These are phyloP conservation scores for Paedocypris sp. DNA, from an alignment of 2,113 vertebrate genomes.

Conservation along the genomic window DNA sequence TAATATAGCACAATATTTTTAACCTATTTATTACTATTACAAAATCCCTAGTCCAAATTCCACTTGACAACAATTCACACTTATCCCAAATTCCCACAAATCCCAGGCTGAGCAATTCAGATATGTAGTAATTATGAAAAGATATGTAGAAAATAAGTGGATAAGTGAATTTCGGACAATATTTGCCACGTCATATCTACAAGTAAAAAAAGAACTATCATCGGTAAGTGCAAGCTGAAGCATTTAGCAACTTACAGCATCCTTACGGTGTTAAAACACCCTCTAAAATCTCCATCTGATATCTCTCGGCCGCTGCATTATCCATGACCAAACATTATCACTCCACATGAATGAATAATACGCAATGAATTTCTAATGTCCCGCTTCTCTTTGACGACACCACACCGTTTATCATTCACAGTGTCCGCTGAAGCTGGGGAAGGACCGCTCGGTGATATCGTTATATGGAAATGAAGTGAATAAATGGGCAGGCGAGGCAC, in stretches of 20 bases:
- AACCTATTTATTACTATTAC: too few species aligned
- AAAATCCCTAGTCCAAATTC: too few species aligned
- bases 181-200: too few species aligned
- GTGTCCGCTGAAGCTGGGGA: slow-evolving; percentile 25
- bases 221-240: too few species aligned
- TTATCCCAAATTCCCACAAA: too few species aligned
- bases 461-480: background rate
- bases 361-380: slow-evolving; percentile 45
- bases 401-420: slow-evolving; percentile 35
- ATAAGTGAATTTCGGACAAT: too few species aligned
- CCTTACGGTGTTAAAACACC: slow-evolving; percentile 9
- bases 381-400: slow-evolving; percentile 26
- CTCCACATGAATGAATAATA: slow-evolving; percentile 37
- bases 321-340: slow-evolving; percentile 42
- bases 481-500: slow-evolving; percentile 2
- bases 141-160: too few species aligned
- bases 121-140: too few species aligned
- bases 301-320: slow-evolving; percentile 22
- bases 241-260: too few species aligned
- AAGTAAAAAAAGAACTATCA: background rate
- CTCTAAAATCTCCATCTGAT: slow-evolving; percentile 1
- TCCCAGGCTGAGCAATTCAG: too few species aligned
- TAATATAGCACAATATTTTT: too few species aligned
- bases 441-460: background rate
- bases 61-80: too few species aligned